Percentiles rank a stretch among this genome's conserved stretches.
These are phyloP conservation scores for Dasyornis broadbenti DNA, from an alignment of 2,113 vertebrate species.

Conservation along the genomic window DNA sequence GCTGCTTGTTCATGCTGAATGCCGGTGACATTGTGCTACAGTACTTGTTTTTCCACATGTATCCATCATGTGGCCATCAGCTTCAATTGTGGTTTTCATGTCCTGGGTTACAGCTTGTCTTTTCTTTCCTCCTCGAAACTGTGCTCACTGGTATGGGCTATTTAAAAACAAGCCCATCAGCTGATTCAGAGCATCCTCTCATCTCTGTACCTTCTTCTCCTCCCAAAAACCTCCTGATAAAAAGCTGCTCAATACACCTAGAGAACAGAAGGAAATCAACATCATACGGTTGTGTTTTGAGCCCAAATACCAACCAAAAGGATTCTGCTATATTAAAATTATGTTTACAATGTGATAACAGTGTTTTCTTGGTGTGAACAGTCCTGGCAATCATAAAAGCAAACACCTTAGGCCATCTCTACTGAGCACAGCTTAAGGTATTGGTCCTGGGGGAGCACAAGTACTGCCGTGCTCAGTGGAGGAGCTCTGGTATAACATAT, in stretches of 20 bases:
- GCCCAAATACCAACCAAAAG: neutral
- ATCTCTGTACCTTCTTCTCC: neutral
- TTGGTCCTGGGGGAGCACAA: neutral
- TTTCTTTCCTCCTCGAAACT: neutral
- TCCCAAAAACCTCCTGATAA: neutral
- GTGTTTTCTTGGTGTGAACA: neutral
- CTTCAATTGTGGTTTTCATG: neutral
- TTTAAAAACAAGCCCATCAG: neutral
- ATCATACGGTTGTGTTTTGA: fast-evolving
- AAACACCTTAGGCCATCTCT: slow-evolving; percentile 53
- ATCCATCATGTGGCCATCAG: neutral
- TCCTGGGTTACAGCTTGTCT: neutral
- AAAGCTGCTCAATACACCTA: neutral
- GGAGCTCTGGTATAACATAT: slow-evolving; percentile 49
- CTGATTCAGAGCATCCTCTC: neutral
- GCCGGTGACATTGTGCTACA: no score
- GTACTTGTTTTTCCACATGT: neutral
- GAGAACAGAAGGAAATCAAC: neutral
- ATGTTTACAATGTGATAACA: slow-evolving; percentile 63
- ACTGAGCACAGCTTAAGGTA: neutral
- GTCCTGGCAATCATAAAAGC: slow-evolving; percentile 24
- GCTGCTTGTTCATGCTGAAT: neutral
- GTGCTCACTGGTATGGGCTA: neutral
- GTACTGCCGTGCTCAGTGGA: neutral
- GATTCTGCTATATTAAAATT: neutral